phyloP scores from a whole-genome alignment of 2,797 vertebrate species.

The Lates japonicus region DNA sequence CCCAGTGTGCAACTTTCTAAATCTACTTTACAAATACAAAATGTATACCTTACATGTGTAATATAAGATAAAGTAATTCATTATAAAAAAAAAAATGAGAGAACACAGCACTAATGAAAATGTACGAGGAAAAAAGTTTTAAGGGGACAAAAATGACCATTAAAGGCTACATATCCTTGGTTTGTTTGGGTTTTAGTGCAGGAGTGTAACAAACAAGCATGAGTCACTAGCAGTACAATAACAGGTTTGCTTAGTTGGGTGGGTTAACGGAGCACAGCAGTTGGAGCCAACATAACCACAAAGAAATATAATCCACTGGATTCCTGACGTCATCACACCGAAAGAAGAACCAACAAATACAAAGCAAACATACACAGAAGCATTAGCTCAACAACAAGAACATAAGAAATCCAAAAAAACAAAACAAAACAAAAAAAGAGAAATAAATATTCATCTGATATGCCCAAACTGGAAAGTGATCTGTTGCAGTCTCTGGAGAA shows the following conservation, averaged over 20 bases:
- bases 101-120: constrained; percentile 74
- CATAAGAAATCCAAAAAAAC: constrained; percentile 69
- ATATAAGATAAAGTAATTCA: constrained; percentile 60
- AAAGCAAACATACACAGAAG: constrained; percentile 77
- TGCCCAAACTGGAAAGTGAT: constrained; percentile 88
- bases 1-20: constrained; percentile 81
- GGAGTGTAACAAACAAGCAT: constrained; percentile 84
- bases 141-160: constrained; percentile 66
- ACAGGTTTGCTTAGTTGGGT: constrained; percentile 57
- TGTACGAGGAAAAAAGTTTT: constrained; percentile 46
- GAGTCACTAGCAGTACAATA: constrained; percentile 78
- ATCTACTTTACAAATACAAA: constrained; percentile 81
- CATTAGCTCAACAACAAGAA: constrained; percentile 71
- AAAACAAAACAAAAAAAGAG: constrained; percentile 61
- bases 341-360: constrained; percentile 71
- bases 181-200: constrained; percentile 83
- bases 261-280: constrained; percentile 68
- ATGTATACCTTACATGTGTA: constrained; percentile 71
- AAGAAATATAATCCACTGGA: constrained; percentile 72
- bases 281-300: constrained; percentile 70
- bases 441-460: constrained; percentile 87
- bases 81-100: constrained; percentile 38
- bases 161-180: constrained; percentile 83
- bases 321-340: constrained; percentile 65
- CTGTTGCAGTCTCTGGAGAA: constrained; percentile 87